phyloP scores from a whole-genome alignment of 2,888 invertebrate species.

The Acanthacorydalis orientalis region DNA sequence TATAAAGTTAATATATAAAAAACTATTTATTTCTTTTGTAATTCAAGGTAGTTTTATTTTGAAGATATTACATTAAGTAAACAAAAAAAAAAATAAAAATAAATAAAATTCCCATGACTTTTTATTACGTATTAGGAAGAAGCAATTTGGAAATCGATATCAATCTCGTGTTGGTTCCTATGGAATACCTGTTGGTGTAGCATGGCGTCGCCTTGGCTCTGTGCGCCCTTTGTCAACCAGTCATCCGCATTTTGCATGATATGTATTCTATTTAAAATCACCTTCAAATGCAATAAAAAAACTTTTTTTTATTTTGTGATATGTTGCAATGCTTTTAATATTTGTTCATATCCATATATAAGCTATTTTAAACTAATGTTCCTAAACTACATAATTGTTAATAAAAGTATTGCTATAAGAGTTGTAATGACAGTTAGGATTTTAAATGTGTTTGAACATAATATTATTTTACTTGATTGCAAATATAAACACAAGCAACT shows the following conservation, averaged over 20 bases:
- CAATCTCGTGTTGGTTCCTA: background rate
- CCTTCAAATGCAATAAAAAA: too few relatives aligned
- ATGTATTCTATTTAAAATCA: background rate
- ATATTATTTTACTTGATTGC: too few relatives aligned
- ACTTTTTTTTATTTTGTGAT: too few relatives aligned
- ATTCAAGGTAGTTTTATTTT: background rate
- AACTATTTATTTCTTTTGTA: background rate
- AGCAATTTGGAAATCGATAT: background rate
- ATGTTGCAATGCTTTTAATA: too few relatives aligned
- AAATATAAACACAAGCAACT: too few relatives aligned
- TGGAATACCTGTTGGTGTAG: slow-evolving; percentile 4
- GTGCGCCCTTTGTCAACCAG: slow-evolving; percentile 14
- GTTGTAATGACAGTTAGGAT: too few relatives aligned
- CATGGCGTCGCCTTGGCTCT: slow-evolving; percentile 14
- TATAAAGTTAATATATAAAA: background rate
- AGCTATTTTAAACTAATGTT: too few relatives aligned
- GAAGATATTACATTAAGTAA: background rate
- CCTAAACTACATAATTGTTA: too few relatives aligned
- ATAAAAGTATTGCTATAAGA: too few relatives aligned
- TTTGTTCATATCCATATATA: too few relatives aligned
- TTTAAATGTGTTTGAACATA: too few relatives aligned
- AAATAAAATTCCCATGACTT: background rate
- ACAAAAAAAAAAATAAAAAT: background rate
- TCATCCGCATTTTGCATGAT: slow-evolving; percentile 5
- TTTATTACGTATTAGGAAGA: background rate